These are phyloP conservation scores for Willisornis vidua DNA, from an alignment of 2,113 vertebrate genomes.

Conservation along the genomic window DNA sequence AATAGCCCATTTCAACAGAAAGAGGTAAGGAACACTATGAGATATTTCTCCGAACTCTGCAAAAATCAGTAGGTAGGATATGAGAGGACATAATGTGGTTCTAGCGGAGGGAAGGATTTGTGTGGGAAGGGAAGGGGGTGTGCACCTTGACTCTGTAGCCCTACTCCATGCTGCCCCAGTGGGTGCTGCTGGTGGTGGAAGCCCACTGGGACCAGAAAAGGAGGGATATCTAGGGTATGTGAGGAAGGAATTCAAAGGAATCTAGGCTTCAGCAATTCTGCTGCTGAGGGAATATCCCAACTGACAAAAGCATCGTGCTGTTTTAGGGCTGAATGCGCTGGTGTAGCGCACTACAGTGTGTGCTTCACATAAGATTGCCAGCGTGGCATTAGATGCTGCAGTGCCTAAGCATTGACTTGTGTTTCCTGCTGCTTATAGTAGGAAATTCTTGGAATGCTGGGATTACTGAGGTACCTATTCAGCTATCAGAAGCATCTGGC, in stretches of 20 bases:
- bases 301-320: background rate
- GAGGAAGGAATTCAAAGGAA: background rate
- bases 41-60: background rate
- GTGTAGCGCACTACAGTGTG: background rate
- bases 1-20: background rate
- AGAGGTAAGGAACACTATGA: background rate
- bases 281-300: background rate
- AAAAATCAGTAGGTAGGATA: background rate
- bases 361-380: background rate
- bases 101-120: accelerated
- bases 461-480: slow-evolving; percentile 45
- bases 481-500: slow-evolving; percentile 46
- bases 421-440: slow-evolving; percentile 1
- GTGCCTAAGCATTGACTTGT: background rate
- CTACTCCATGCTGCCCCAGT: background rate
- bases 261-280: background rate
- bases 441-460: slow-evolving; percentile 60
- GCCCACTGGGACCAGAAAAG: background rate
- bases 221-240: too few species aligned
- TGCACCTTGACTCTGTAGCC: background rate
- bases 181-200: background rate
- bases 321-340: background rate
- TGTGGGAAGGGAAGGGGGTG: background rate
- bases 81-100: background rate
- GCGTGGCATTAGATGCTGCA: background rate